These are phyloP conservation scores for Apeira syringaria DNA, from an alignment of 2,888 invertebrate species.

Conservation along the genomic window DNA sequence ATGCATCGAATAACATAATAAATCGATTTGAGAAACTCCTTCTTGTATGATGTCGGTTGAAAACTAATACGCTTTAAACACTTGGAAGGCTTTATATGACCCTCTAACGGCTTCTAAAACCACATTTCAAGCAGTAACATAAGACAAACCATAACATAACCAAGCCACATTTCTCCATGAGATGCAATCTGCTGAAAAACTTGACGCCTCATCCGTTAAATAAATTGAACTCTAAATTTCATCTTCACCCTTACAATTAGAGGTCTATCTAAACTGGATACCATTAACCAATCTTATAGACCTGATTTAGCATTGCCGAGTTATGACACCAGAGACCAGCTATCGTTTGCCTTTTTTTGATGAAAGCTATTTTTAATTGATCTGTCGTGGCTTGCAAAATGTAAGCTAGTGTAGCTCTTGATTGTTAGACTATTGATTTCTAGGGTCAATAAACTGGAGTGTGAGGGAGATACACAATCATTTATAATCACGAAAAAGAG, in stretches of 20 bases:
- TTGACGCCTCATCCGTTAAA: slow-evolving; percentile 40
- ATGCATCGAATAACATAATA: no score
- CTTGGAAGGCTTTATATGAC: neutral
- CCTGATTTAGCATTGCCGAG: neutral
- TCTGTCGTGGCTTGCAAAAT: slow-evolving; percentile 2
- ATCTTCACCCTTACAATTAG: slow-evolving; percentile 30
- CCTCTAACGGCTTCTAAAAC: neutral
- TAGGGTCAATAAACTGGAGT: slow-evolving; percentile 65
- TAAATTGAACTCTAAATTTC: slow-evolving; percentile 35
- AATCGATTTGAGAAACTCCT: no score
- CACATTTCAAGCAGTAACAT: slow-evolving; percentile 6
- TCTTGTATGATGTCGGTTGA: no score
- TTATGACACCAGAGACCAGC: slow-evolving; percentile 1
- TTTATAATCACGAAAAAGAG: no score
- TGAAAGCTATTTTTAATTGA: slow-evolving; percentile 9
- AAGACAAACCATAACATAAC: slow-evolving; percentile 29
- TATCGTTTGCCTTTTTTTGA: slow-evolving; percentile 1
- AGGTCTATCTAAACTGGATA: slow-evolving; percentile 14
- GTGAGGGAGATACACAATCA: slow-evolving; percentile 72
- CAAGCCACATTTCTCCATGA: slow-evolving; percentile 29
- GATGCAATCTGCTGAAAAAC: slow-evolving; percentile 44
- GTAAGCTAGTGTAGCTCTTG: slow-evolving; percentile 21
- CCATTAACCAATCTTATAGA: slow-evolving; percentile 3
- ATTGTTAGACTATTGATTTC: slow-evolving; percentile 35
- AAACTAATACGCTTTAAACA: no score